phyloP scores from a whole-genome alignment of 2,888 invertebrate species.

The Agriopis aurantiaria region DNA sequence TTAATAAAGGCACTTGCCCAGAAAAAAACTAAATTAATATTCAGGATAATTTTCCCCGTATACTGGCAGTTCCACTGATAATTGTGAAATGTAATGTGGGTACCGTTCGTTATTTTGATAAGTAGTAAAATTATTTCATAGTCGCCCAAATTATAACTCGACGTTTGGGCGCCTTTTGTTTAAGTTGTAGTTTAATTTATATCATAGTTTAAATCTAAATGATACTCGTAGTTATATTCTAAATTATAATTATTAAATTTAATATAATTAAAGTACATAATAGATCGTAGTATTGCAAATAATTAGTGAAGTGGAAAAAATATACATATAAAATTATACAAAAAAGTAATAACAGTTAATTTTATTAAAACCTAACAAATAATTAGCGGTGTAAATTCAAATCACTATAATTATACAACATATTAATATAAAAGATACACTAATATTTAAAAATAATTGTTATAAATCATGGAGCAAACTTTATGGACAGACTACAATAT shows the following conservation, averaged over 20 bases:
- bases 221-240: too few species aligned
- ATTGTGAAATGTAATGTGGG: constrained; percentile 30
- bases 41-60: neutral
- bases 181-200: neutral
- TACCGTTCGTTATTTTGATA: constrained; percentile 22
- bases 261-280: too few species aligned
- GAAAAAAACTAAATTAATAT: too few species aligned
- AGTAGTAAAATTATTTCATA: constrained; percentile 12
- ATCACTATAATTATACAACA: too few species aligned
- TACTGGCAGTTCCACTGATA: constrained; percentile 27
- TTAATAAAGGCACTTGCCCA: too few species aligned
- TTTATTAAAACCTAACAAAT: too few species aligned
- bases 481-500: constrained; percentile 71
- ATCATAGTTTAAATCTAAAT: constrained; percentile 1
- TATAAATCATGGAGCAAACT: constrained; percentile 64
- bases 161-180: constrained; percentile 23
- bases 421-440: neutral
- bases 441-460: neutral
- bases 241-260: too few species aligned
- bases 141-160: constrained; percentile 30
- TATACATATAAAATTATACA: too few species aligned
- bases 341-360: too few species aligned
- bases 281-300: too few species aligned
- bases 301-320: too few species aligned
- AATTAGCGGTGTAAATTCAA: too few species aligned